phyloP scores from a whole-genome alignment of 2,797 vertebrate species.

The Gymnoscopelus microlampas region DNA sequence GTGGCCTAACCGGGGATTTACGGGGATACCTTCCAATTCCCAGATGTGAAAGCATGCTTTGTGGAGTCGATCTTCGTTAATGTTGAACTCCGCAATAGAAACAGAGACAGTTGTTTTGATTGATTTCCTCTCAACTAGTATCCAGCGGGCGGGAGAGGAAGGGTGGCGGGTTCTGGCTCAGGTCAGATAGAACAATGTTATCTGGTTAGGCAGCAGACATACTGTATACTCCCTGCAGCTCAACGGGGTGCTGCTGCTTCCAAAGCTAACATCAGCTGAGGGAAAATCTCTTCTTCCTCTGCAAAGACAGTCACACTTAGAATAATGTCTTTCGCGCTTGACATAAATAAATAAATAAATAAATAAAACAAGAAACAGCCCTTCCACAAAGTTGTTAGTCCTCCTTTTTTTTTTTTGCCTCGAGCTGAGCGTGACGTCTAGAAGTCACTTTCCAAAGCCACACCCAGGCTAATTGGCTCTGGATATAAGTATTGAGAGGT shows the following conservation, averaged over 20 bases:
- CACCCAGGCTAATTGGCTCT: neutral
- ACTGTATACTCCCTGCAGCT: constrained; percentile 3
- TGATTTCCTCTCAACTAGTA: constrained; percentile 45
- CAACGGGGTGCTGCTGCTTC: constrained; percentile 12
- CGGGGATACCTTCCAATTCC: too few species aligned
- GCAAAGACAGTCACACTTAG: too few species aligned
- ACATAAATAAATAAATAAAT: too few species aligned
- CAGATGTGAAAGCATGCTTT: too few species aligned
- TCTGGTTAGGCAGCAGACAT: constrained; percentile 14
- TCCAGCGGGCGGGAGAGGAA: constrained; percentile 43
- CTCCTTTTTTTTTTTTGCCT: neutral
- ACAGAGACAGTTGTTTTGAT: constrained; percentile 33
- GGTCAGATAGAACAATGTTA: constrained; percentile 52
- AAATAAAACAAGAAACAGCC: too few species aligned
- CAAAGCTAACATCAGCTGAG: constrained; percentile 3
- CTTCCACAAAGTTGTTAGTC: neutral
- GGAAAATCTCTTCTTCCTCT: too few species aligned
- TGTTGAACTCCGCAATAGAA: constrained; percentile 10
- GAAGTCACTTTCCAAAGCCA: neutral
- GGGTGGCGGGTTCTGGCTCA: constrained; percentile 12
- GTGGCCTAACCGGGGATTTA: too few species aligned
- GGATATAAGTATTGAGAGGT: neutral
- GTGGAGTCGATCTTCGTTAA: neutral
- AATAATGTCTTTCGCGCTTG: too few species aligned
- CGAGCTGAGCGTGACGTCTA: neutral